Evolutionary conservation across 2,113 vertebrate genomes (phyloP).

Genomic region (Epinephelus fuscoguttatus): DNA sequence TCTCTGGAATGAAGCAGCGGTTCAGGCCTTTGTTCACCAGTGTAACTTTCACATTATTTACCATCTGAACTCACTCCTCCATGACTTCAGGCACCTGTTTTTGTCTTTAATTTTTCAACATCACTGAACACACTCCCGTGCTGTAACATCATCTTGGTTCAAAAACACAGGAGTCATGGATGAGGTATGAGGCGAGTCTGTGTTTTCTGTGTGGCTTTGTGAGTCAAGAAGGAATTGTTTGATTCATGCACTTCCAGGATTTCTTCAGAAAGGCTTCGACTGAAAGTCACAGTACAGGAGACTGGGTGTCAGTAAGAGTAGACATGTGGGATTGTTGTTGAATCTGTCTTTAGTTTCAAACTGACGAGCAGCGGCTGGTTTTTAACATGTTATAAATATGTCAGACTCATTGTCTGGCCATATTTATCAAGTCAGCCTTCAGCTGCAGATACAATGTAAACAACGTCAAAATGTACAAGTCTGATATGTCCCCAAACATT

Average conservation of each 20-base stretch:
- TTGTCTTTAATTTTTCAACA: slow-evolving; percentile 43
- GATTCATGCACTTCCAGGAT: slow-evolving; percentile 38
- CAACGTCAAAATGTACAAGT: neutral
- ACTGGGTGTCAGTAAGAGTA: rapidly evolving
- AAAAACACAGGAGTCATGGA: slow-evolving; percentile 20
- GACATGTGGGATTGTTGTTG: neutral
- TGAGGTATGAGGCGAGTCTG: slow-evolving; percentile 25
- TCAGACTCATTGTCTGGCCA: slow-evolving; percentile 1
- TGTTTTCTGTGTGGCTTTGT: slow-evolving; percentile 24
- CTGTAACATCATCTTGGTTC: slow-evolving; percentile 53
- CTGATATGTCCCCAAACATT: neutral
- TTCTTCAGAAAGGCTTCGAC: slow-evolving; percentile 4
- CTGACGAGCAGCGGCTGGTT: neutral
- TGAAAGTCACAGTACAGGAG: neutral
- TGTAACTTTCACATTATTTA: slow-evolving; percentile 9
- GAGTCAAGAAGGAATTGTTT: slow-evolving; percentile 8
- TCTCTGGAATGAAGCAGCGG: neutral
- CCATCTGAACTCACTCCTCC: slow-evolving; percentile 25
- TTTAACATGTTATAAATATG: slow-evolving; percentile 14
- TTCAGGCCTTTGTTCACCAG: neutral
- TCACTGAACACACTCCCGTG: slow-evolving; percentile 17
- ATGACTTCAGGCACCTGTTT: slow-evolving; percentile 56
- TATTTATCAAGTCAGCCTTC: slow-evolving; percentile 7
- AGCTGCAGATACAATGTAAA: slow-evolving; percentile 4
- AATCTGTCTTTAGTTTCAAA: slow-evolving; percentile 35